phyloP scores from a whole-genome alignment of 2,888 invertebrate genomes.

The Hypena proboscidalis region DNA sequence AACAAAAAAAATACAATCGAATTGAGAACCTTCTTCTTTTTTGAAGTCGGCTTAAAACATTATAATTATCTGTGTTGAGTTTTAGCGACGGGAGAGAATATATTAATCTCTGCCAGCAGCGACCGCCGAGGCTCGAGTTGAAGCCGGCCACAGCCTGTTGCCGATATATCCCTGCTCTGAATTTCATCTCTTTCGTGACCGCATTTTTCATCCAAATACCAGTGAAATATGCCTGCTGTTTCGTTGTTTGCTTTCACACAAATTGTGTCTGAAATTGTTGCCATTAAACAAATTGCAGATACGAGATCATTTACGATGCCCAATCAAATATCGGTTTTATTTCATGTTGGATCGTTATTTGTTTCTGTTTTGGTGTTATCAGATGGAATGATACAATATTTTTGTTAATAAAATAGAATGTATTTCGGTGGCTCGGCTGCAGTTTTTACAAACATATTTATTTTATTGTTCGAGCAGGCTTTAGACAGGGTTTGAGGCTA shows the following conservation, averaged over 20 bases:
- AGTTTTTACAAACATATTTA: too few species aligned
- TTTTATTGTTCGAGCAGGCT: too few species aligned
- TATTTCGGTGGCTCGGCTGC: too few species aligned
- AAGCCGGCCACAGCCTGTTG: constrained; percentile 4
- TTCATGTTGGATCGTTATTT: too few species aligned
- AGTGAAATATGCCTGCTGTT: constrained; percentile 10
- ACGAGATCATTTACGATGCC: constrained; percentile 3
- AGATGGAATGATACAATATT: too few species aligned
- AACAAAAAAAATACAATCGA: too few species aligned
- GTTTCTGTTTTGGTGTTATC: too few species aligned
- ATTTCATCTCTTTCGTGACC: constrained; percentile 9
- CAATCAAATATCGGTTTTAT: neutral
- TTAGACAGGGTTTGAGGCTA: too few species aligned
- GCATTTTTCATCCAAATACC: constrained; percentile 15
- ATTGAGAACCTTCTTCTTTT: too few species aligned
- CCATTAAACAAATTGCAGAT: constrained; percentile 11
- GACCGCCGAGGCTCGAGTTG: neutral
- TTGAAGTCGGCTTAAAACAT: constrained; percentile 31
- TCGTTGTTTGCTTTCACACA: constrained; percentile 5
- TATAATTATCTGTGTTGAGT: constrained; percentile 18
- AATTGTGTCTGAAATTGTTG: constrained; percentile 14
- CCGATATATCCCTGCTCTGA: constrained; percentile 16
- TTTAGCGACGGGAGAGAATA: constrained; percentile 17
- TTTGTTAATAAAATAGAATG: too few species aligned
- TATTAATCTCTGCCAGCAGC: constrained; percentile 22